Conservation (phyloP, 2,113 vertebrate species). For the Lamprotornis superbus region DNA sequence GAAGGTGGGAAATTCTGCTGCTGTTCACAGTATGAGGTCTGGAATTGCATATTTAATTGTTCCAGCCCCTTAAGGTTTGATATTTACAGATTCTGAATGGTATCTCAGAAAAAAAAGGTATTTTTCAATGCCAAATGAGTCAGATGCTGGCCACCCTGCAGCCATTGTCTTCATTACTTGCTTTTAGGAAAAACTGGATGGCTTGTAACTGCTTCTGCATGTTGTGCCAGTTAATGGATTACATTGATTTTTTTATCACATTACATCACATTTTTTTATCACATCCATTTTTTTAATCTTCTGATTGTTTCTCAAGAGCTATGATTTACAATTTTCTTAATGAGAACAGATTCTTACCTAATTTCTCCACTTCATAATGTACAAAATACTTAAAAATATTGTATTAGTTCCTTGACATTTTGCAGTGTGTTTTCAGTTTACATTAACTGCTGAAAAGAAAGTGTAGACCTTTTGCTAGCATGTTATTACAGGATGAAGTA, state of each 20-base stretch:
- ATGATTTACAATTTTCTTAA: background rate
- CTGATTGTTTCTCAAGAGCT: background rate
- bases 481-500: background rate
- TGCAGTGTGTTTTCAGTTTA: background rate
- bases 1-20: background rate
- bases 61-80: background rate
- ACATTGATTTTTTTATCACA: background rate
- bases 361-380: background rate
- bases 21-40: background rate
- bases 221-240: background rate
- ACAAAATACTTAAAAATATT: background rate
- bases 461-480: background rate
- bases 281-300: background rate
- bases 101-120: background rate
- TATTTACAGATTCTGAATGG: background rate
- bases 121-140: background rate
- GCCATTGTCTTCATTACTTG: background rate
- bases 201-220: background rate
- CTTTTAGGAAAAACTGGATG: background rate
- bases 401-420: background rate
- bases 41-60: constrained; percentile 10
- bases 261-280: background rate
- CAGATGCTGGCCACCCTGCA: background rate
- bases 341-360: background rate
- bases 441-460: constrained; percentile 15